Base-by-base conservation (phyloP, 1,140 invertebrate genomes). In the Drosophila varians region DNA sequence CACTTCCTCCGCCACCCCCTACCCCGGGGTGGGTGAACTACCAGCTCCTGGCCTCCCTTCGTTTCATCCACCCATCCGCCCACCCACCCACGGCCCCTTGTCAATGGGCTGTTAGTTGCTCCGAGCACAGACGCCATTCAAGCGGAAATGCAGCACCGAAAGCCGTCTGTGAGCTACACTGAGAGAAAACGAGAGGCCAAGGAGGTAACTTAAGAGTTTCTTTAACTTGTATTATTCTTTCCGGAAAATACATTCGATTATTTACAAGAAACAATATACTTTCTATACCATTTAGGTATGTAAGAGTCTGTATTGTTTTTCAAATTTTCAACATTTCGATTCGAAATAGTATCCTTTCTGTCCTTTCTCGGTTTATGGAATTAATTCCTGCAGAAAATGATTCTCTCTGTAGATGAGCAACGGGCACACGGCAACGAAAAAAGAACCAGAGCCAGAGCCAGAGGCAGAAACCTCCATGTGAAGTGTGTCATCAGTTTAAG, bases 401-500 rank as follows among this genome's bases (percentile, higher is more conserved):
- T 6, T 11, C 5, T 12, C 55, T 12, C 42, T 64, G 60, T 5
- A 8, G 2, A 1, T n/a, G 47, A 28, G 26, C 34, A 74, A 58
- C 49, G 38, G 43, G 69, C 51, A 52, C 34, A 47, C 56, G 62
- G 53, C 25, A 66, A 66, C 64, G 61, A 66, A 68, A 65, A 66
- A 66, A 53, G 47, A 53, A 16, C 54, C 49, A 69, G 61, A 55
- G 40, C 57, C 60, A 82, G 60, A 36, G 71, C 78, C 74, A 28
- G 62, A 78, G 74, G 74, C 78, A 82, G 72, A 79, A 84, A 80
- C 70, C 79, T 77, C 62, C 69, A 87, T 74, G 82, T 86, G 82
- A 86, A 86, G 82, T 86, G 82, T 86, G 82, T 87, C 82, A 86
- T 87, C 82, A 87, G 82, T 86, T 86, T 86, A 86, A 87, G 83